Evolutionary conservation across 2,797 vertebrate species (phyloP).

Genomic region (Sebastes wilsoni): DNA sequence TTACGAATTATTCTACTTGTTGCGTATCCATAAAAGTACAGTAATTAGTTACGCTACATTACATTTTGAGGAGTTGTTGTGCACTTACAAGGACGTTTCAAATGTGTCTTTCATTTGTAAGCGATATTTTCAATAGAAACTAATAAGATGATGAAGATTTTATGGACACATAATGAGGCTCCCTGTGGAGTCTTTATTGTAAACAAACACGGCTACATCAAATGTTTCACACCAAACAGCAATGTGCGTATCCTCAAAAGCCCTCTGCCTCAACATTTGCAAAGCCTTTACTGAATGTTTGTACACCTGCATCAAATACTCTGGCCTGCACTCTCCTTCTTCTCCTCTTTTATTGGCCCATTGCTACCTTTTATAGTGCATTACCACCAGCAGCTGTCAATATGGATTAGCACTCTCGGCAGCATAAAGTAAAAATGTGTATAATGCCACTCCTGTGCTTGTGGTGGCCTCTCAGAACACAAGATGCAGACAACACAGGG

Average conservation of each 20-base stretch:
- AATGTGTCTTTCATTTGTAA: background rate
- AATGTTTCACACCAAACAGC: background rate
- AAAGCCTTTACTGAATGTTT: slow-evolving; percentile 23
- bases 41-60: background rate
- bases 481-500: background rate
- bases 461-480: background rate
- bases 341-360: slow-evolving; percentile 1
- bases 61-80: background rate
- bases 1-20: too few species aligned
- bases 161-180: background rate
- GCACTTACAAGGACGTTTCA: background rate
- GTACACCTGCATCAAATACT: slow-evolving; percentile 10
- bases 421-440: background rate
- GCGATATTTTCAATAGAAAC: background rate
- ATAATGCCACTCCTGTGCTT: background rate
- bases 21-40: background rate
- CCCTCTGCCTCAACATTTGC: background rate
- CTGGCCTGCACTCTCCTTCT: background rate
- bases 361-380: slow-evolving; percentile 10
- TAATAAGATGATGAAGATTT: background rate
- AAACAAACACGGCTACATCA: background rate
- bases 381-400: slow-evolving; percentile 21
- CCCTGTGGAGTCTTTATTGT: background rate
- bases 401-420: background rate
- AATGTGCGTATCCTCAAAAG: background rate